These are phyloP conservation scores for Campylomormyrus tamandua DNA, from an alignment of 2,113 vertebrate species.

Conservation along the genomic window DNA sequence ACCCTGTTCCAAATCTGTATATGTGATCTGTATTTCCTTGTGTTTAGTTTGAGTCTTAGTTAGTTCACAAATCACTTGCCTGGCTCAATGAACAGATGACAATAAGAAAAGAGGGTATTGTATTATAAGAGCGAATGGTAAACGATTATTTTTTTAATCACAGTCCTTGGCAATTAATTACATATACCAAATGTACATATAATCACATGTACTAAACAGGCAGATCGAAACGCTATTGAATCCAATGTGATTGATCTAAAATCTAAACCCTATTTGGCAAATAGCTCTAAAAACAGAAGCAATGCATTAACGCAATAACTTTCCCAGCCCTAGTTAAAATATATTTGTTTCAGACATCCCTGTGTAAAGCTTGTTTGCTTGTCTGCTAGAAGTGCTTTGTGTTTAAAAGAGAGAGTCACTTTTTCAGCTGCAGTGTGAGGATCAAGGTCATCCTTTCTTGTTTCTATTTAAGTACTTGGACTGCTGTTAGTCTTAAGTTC, in stretches of 20 bases:
- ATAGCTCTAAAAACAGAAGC: not conserved
- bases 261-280: not conserved
- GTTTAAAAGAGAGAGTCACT: conserved; percentile 21
- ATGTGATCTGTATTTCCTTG: not conserved
- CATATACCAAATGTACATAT: not conserved
- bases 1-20: no score
- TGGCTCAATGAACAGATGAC: not conserved
- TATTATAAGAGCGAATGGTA: not conserved
- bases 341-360: not conserved
- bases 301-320: not conserved
- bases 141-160: not conserved
- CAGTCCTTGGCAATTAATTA: not conserved
- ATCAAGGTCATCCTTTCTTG: conserved; percentile 26
- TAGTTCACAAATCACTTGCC: not conserved
- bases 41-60: not conserved
- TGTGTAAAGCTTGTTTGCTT: not conserved
- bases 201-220: not conserved
- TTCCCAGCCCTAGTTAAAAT: not conserved
- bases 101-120: not conserved
- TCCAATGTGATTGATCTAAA: not conserved
- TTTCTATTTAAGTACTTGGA: conserved; percentile 35
- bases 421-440: conserved; percentile 24
- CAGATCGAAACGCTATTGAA: not conserved
- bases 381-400: not conserved
- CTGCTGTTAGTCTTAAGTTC: conserved; percentile 8